A percentile compares a stretch with the other conserved stretches of the same genome.
phyloP scores from a whole-genome alignment of 2,888 invertebrate species.

The Drosophila meridiana region DNA sequence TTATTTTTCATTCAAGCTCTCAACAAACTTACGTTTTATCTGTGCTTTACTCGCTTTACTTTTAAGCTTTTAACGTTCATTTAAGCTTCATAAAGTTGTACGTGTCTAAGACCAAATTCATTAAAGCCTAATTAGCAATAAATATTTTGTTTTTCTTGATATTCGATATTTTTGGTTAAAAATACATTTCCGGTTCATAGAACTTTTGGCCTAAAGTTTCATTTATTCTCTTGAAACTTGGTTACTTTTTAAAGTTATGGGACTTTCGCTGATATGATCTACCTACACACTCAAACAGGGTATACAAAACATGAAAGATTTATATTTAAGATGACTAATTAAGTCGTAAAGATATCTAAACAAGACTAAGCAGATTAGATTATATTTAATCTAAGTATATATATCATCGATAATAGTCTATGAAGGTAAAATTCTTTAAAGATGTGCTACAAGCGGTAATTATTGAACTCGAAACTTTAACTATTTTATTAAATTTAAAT shows the following conservation, averaged over 20 bases:
- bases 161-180: not conserved
- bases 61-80: slow-evolving; percentile 1
- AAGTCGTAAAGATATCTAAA: not conserved
- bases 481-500: not conserved
- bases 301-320: not conserved
- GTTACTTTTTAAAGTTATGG: no score
- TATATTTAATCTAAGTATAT: not conserved
- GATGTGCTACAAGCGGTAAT: not conserved
- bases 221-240: no score
- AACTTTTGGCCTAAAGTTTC: not conserved
- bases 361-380: not conserved
- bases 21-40: not conserved
- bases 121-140: slow-evolving; percentile 1
- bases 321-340: slow-evolving; percentile 1
- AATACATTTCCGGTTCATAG: not conserved
- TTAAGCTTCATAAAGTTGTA: not conserved
- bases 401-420: not conserved
- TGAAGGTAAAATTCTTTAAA: not conserved
- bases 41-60: not conserved
- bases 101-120: not conserved
- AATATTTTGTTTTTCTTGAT: not conserved
- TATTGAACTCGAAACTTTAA: not conserved
- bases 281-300: not conserved
- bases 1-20: not conserved
- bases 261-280: no score